phyloP scores from a whole-genome alignment of 2,797 vertebrate genomes.

The Lithobates sylvaticus region DNA sequence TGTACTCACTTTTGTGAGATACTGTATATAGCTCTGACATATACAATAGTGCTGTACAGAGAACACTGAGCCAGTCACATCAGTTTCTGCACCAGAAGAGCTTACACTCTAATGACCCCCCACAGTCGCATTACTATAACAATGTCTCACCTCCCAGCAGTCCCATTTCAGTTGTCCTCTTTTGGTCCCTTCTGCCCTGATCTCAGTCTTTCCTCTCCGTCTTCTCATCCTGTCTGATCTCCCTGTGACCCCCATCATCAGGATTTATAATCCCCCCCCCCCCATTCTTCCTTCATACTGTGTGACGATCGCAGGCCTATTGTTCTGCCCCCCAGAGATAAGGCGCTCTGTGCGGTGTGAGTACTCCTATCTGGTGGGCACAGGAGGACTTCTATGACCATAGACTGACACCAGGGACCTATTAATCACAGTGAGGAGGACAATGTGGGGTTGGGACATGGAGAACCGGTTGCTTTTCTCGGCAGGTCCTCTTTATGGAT shows the following conservation, averaged over 20 bases:
- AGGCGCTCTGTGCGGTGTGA: not conserved
- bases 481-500: no score
- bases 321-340: not conserved
- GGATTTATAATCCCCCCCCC: not conserved
- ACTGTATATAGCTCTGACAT: no score
- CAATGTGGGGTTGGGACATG: no score
- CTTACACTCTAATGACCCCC: no score
- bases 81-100: no score
- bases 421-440: no score
- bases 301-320: not conserved
- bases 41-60: no score
- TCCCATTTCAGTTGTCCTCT: not conserved
- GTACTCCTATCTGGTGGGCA: not conserved
- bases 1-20: no score
- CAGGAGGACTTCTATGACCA: not conserved
- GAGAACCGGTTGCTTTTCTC: no score
- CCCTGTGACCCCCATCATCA: not conserved
- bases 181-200: not conserved
- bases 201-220: not conserved
- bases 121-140: no score
- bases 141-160: conserved; percentile 25
- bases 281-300: not conserved
- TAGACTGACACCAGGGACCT: no score
- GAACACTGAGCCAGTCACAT: no score
- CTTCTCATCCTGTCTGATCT: conserved; percentile 3